Evolutionary conservation across 1,140 invertebrate species (phyloP).

Genomic region (Dendrolimus kikuchii): DNA sequence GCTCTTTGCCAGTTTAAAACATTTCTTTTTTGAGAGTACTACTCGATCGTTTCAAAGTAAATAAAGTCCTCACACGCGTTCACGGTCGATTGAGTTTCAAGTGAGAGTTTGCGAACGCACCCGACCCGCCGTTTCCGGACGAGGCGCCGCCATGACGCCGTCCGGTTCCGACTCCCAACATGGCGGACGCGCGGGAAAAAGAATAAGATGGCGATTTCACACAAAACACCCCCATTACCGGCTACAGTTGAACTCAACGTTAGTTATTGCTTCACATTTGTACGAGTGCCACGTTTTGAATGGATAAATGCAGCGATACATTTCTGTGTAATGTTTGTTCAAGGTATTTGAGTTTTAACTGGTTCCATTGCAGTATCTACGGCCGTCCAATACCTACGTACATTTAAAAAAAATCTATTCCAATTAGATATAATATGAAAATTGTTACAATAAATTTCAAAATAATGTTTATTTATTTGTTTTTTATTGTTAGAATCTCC

Average conservation of each 20-base stretch:
- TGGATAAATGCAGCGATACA: conserved; percentile 9
- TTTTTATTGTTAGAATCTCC: too few species aligned
- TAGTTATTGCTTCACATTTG: conserved; percentile 36
- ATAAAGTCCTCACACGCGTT: conserved; percentile 38
- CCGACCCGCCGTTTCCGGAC: conserved; percentile 31
- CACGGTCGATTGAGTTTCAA: conserved; percentile 51
- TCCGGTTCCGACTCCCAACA: conserved; percentile 30
- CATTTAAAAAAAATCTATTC: too few species aligned
- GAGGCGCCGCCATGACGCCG: conserved; percentile 47
- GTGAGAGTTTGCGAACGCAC: conserved; percentile 38
- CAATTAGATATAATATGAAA: too few species aligned
- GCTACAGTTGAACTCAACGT: conserved; percentile 19
- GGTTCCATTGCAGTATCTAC: too few species aligned
- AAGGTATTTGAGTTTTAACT: too few species aligned
- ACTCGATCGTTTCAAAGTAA: conserved; percentile 7
- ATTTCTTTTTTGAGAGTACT: conserved; percentile 1
- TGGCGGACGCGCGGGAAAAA: conserved; percentile 23
- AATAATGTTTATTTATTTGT: too few species aligned
- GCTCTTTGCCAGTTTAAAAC: conserved; percentile 8
- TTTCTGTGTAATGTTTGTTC: too few species aligned
- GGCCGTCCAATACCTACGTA: too few species aligned
- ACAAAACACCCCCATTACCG: conserved; percentile 38
- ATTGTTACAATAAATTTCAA: too few species aligned
- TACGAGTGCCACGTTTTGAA: conserved; percentile 12
- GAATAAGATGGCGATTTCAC: conserved; percentile 21